Evolutionary conservation across 2,888 invertebrate genomes (phyloP), one percentile per base, ranked within the genome.

Genomic region (Micropterix aruncella): DNA sequence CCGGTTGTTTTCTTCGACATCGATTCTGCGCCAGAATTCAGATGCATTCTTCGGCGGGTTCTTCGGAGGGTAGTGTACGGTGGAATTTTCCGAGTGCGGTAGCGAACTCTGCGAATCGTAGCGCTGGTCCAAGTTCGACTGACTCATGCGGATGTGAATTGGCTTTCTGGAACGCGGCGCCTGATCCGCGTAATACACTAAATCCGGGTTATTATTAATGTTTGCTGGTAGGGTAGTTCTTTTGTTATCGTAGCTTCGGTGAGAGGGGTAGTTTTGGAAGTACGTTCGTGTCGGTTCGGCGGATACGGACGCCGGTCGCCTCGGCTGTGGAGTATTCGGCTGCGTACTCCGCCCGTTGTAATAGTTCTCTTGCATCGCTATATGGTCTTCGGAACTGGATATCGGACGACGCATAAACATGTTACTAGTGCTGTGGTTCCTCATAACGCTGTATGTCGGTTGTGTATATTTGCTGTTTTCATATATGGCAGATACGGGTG

Each of bases 141-240:
- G 65, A 56, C 65, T 65, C 58, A 65, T 60, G 57, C 79, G 69
- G 48, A 84, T 74, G 54, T 81, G 78, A 52, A 85, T 81, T 19
- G 84, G 84, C 56, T 79, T 76, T 38, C 84, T 65, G 47, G 83
- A 83, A 53, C 84, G 68, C 0, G 84, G 83, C 48, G 77, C 77
- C 51, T 80, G 78, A 61, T 84, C 84, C 2, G 83, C 78, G 46
- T 80, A 74, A 55, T 84, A 84, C 48, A 80, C 71, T 54, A 74
- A 79, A 49, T 77, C 75, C 48, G 66, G 62, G 51, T 69, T 67
- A 42, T 70, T 62, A 55, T 64, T 66, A 41, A 63, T 51, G 47
- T 65, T 52, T 52, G 56, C 57, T 47, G 55, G 52, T 49, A 45
- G 41, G 45, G 42, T 37, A 48, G 45, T 16, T 47, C 46, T 40